Evolutionary conservation across 2,113 vertebrate species (phyloP).

Genomic region (Rallus limicola): DNA sequence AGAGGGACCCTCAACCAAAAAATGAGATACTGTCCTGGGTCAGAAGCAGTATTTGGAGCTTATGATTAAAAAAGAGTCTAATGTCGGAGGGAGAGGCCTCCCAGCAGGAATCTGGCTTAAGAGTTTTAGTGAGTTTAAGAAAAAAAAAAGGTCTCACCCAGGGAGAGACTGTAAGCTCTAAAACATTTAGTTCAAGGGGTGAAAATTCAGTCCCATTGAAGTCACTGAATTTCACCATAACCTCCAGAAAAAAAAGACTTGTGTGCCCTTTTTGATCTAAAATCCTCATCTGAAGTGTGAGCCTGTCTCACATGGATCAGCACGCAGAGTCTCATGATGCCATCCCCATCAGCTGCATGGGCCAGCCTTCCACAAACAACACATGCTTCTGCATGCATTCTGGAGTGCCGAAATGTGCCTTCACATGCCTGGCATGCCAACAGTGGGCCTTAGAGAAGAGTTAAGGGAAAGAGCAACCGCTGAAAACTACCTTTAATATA

Average conservation of each 20-base stretch:
- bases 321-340: accelerated
- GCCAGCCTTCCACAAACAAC: background rate
- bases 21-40: background rate
- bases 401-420: background rate
- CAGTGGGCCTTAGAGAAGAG: background rate
- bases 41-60: background rate
- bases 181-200: background rate
- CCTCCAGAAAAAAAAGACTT: background rate
- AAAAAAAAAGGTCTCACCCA: background rate
- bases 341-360: accelerated
- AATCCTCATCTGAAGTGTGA: background rate
- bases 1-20: background rate
- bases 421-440: accelerated
- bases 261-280: background rate
- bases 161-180: background rate
- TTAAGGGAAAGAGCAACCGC: background rate
- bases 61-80: background rate
- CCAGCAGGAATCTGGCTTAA: background rate
- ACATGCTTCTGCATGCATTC: background rate
- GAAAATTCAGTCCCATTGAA: background rate
- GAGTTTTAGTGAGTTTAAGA: background rate
- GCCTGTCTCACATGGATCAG: accelerated
- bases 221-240: background rate
- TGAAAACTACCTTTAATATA: background rate
- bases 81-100: background rate